Evolutionary conservation across 2,888 invertebrate genomes (phyloP).

Genomic region (Melikaiella ostensackeni): DNA sequence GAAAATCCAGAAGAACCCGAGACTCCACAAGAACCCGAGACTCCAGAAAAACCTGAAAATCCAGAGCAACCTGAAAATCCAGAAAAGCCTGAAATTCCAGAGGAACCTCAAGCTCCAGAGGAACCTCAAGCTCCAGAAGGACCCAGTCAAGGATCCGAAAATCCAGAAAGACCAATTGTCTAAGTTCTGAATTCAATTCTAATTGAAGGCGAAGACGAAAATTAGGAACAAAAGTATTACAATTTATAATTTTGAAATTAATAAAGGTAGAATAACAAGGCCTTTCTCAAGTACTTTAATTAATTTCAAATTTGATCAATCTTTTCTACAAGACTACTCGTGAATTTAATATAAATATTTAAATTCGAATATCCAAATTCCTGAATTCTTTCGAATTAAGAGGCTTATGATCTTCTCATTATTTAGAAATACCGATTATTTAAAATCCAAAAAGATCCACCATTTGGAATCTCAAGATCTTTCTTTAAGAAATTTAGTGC

Average conservation of each 20-base stretch:
- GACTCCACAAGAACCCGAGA: background rate
- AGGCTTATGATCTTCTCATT: background rate
- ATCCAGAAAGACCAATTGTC: background rate
- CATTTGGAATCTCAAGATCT: background rate
- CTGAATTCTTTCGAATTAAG: background rate
- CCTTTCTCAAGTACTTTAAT: background rate
- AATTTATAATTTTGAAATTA: constrained; percentile 9
- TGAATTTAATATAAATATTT: background rate
- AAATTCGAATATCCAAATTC: too few species aligned
- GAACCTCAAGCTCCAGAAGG: constrained; percentile 11
- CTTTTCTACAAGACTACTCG: background rate
- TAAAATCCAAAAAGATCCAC: background rate
- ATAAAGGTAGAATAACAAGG: constrained; percentile 8
- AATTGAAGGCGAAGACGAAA: constrained; percentile 2
- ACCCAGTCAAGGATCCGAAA: constrained; percentile 21
- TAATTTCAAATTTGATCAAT: background rate
- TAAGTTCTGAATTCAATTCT: constrained; percentile 7
- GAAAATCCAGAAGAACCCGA: background rate
- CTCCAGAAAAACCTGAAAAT: background rate
- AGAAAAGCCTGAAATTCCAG: constrained; percentile 2
- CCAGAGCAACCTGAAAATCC: background rate
- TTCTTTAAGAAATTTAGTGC: background rate
- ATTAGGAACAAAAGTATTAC: constrained; percentile 29
- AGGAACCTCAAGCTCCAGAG: background rate
- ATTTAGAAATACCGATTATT: background rate